Evolutionary conservation across 2,113 vertebrate species (phyloP).

Genomic region (Taurulus bubalis): DNA sequence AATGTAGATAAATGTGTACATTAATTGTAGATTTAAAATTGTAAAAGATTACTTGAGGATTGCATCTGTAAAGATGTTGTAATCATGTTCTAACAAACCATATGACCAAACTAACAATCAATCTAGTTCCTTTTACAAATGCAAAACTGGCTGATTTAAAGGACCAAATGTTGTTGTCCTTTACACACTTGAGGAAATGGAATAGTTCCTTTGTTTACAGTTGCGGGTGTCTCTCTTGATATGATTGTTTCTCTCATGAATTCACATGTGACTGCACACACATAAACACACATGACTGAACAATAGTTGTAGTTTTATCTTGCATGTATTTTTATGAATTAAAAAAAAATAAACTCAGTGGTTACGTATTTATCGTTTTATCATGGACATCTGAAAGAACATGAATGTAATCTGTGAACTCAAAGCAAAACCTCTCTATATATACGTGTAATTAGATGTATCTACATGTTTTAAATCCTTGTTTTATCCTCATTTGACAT

Average conservation of each 20-base stretch:
- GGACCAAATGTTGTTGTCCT: conserved; percentile 40
- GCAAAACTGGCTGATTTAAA: conserved; percentile 46
- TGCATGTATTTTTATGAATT: conserved; percentile 56
- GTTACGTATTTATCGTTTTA: conserved; percentile 16
- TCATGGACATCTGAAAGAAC: neutral
- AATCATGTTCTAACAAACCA: conserved; percentile 59
- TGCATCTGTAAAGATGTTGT: conserved; percentile 65
- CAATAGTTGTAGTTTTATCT: conserved; percentile 50
- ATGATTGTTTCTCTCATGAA: conserved; percentile 12
- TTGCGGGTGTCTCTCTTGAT: conserved; percentile 44
- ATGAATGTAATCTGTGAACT: neutral
- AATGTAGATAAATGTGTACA: conserved; percentile 79
- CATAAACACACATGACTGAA: neutral
- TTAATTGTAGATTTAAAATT: conserved; percentile 86
- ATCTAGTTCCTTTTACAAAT: conserved; percentile 27
- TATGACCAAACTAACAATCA: conserved; percentile 41
- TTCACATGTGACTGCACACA: conserved; percentile 2
- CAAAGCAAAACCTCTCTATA: neutral
- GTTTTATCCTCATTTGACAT: neutral
- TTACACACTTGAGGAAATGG: conserved; percentile 33
- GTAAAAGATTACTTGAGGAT: conserved; percentile 73
- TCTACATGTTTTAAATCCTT: neutral
- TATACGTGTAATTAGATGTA: neutral
- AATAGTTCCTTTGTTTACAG: conserved; percentile 64
- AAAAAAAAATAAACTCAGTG: conserved; percentile 27